A percentile compares a stretch with the other conserved stretches of the same genome.
Evolutionary conservation across 2,113 vertebrate genomes (phyloP).

Genomic region (Zosterops lateralis): DNA sequence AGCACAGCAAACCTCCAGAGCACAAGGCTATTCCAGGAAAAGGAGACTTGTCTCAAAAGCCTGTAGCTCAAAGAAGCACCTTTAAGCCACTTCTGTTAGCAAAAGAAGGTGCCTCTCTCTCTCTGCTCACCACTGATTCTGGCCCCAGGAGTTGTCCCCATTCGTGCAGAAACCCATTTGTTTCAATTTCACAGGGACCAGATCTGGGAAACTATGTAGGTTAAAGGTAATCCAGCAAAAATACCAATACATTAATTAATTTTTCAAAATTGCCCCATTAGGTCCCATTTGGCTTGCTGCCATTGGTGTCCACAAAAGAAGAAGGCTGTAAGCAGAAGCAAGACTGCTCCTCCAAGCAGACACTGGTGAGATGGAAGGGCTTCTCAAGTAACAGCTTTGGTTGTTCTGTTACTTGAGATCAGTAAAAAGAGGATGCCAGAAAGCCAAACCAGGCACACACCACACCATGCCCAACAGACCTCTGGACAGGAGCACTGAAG

Average conservation of each 20-base stretch:
- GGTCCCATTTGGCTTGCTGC: background rate
- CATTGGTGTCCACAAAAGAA: background rate
- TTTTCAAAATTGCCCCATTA: background rate
- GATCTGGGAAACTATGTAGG: background rate
- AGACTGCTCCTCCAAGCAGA: background rate
- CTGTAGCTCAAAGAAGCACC: background rate
- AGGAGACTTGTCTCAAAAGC: background rate
- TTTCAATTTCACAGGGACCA: background rate
- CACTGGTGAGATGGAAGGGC: background rate
- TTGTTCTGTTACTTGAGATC: background rate
- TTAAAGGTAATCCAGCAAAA: background rate
- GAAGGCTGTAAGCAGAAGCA: background rate
- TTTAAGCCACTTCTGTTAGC: background rate
- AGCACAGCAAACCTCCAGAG: background rate
- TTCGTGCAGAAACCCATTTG: background rate
- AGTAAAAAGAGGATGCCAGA: background rate
- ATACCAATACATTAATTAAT: background rate
- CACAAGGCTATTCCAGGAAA: accelerated
- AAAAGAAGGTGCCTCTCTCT: background rate
- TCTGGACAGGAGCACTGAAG: background rate
- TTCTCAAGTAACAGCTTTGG: background rate
- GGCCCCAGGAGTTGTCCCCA: background rate
- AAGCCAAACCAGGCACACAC: background rate
- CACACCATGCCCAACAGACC: background rate
- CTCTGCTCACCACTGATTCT: background rate